Evolutionary conservation across 1,140 invertebrate genomes (phyloP).

Genomic region (Adelges cooleyi): DNA sequence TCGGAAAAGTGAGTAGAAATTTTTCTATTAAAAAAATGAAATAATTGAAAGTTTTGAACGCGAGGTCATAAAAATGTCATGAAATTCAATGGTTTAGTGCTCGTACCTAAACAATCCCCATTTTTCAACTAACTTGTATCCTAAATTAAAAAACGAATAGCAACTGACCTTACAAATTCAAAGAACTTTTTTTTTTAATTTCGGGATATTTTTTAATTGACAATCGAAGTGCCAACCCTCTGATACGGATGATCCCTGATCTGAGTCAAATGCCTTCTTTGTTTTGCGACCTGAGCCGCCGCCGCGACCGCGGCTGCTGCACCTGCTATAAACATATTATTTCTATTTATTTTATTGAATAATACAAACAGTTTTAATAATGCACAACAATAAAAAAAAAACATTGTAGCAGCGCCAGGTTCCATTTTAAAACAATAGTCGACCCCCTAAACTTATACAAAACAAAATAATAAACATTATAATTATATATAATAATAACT

Average conservation of each 20-base stretch:
- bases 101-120: background rate
- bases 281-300: constrained; percentile 61
- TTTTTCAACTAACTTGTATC: background rate
- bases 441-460: constrained; percentile 6
- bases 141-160: constrained; percentile 25
- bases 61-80: background rate
- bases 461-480: constrained; percentile 10
- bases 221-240: constrained; percentile 59
- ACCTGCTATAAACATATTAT: constrained; percentile 27
- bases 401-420: constrained; percentile 9
- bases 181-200: constrained; percentile 22
- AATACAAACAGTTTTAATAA: too few relatives aligned
- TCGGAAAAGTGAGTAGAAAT: background rate
- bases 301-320: constrained; percentile 41
- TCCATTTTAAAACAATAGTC: constrained; percentile 9
- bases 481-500: background rate
- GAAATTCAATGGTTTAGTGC: background rate
- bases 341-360: constrained; percentile 22
- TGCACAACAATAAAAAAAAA: background rate
- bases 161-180: constrained; percentile 26
- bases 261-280: constrained; percentile 65
- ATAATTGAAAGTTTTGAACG: background rate
- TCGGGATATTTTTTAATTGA: constrained; percentile 28
- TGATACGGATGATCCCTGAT: constrained; percentile 85
- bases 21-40: background rate